Conservation (phyloP, 1,140 invertebrate genomes). For the Drosophila virilis region DNA sequence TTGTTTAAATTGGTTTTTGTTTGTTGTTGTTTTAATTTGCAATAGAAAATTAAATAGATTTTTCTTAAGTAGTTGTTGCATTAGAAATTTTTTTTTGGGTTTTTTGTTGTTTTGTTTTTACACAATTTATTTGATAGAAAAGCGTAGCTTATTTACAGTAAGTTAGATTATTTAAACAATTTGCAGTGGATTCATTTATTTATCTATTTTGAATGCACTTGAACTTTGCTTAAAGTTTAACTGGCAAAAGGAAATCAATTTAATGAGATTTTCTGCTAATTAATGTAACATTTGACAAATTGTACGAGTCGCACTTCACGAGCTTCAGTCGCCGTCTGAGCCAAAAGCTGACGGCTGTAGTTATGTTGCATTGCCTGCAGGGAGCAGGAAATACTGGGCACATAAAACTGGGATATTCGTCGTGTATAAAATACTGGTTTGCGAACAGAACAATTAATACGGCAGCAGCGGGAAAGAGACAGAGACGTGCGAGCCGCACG, state of each 20-base stretch:
- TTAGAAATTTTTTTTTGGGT: not conserved
- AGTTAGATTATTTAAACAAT: constrained; percentile 17
- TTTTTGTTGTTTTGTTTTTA: constrained; percentile 8
- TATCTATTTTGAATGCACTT: constrained; percentile 56
- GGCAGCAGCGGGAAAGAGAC: not conserved
- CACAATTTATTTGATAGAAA: constrained; percentile 24
- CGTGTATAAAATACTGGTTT: constrained; percentile 18
- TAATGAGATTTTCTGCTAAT: too few relatives aligned
- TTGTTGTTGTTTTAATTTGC: constrained; percentile 30
- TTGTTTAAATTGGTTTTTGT: constrained; percentile 58
- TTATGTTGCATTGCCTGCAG: constrained; percentile 65
- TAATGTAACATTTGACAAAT: not conserved
- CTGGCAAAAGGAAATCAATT: constrained; percentile 9
- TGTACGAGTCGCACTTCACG: constrained; percentile 41
- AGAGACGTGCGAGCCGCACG: constrained; percentile 1
- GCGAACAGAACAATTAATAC: constrained; percentile 9
- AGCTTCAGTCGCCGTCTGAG: constrained; percentile 64
- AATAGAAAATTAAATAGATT: constrained; percentile 43
- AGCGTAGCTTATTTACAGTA: constrained; percentile 31
- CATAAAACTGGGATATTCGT: constrained; percentile 12
- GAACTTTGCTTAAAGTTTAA: constrained; percentile 21
- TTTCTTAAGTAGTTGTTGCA: constrained; percentile 11
- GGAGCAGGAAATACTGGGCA: not conserved
- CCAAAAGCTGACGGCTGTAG: constrained; percentile 55
- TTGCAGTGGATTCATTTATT: constrained; percentile 15